phyloP scores from a whole-genome alignment of 2,888 invertebrate genomes.

The Isoperla grammatica region DNA sequence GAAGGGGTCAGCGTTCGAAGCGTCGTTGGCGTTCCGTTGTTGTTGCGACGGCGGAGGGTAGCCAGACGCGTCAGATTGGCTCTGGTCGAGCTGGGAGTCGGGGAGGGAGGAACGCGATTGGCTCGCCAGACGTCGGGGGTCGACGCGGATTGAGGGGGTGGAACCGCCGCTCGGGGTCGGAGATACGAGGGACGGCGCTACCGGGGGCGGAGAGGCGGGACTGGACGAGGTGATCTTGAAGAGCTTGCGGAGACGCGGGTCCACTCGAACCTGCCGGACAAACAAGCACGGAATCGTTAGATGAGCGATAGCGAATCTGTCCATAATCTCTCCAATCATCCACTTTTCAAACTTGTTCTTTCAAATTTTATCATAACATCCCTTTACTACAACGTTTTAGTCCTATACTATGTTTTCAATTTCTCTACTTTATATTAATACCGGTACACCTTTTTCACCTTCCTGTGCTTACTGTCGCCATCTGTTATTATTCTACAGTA shows the following conservation, averaged over 20 bases:
- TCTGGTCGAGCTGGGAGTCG: slow-evolving; percentile 12
- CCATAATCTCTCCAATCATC: too few species aligned
- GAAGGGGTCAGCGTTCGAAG: not conserved
- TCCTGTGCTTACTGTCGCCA: too few species aligned
- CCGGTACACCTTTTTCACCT: too few species aligned
- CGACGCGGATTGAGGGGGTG: slow-evolving; percentile 39
- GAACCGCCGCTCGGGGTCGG: not conserved
- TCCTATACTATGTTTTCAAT: too few species aligned
- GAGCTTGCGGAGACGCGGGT: slow-evolving; percentile 71
- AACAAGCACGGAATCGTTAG: not conserved
- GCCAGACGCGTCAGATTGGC: not conserved
- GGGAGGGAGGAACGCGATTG: slow-evolving; percentile 45
- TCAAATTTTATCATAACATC: too few species aligned
- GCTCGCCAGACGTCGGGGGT: slow-evolving; percentile 47
- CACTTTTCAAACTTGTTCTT: too few species aligned
- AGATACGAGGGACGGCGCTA: not conserved
- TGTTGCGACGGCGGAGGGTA: not conserved
- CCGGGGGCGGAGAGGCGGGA: slow-evolving; percentile 50
- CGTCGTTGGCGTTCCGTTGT: not conserved
- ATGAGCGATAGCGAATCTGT: not conserved
- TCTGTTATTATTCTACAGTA: too few species aligned
- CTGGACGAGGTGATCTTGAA: slow-evolving; percentile 59
- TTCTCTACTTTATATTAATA: too few species aligned
- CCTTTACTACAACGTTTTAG: too few species aligned
- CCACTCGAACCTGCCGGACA: slow-evolving; percentile 48